phyloP scores from a whole-genome alignment of 2,797 vertebrate species.

The Rallus crepitans region DNA sequence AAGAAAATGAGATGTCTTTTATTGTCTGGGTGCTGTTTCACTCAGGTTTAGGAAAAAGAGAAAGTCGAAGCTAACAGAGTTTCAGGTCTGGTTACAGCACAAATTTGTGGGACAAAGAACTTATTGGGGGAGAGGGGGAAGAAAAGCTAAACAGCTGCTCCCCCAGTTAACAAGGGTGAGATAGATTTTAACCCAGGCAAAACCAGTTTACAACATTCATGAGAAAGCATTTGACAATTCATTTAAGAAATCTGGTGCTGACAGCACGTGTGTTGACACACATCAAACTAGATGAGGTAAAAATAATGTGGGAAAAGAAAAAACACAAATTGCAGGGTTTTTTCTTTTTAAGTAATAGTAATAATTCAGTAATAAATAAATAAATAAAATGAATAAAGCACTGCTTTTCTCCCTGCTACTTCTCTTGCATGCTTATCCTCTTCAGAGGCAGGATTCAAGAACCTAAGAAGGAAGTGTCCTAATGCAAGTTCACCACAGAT shows the following conservation, averaged over 20 bases:
- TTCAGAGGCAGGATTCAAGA: not conserved
- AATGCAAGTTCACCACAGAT: not conserved
- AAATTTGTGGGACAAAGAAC: not conserved
- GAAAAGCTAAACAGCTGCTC: not conserved
- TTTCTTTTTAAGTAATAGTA: not conserved
- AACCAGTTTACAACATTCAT: not conserved
- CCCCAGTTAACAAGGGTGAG: not conserved
- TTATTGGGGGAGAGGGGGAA: rapidly evolving
- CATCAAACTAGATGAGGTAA: not conserved
- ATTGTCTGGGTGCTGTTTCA: not conserved
- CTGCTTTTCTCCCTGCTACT: not conserved
- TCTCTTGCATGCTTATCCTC: not conserved
- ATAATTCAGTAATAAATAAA: not conserved
- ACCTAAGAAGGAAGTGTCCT: not conserved
- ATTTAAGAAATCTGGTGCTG: not conserved
- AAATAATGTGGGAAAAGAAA: not conserved
- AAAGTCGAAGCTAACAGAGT: not conserved
- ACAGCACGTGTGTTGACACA: rapidly evolving
- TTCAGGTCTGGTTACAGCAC: not conserved
- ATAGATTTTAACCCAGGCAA: not conserved
- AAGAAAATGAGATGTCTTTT: not conserved
- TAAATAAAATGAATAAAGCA: not conserved
- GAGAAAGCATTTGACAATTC: not conserved
- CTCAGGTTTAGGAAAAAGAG: not conserved
- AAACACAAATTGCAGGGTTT: not conserved